Conservation (phyloP, 2,113 vertebrate species). For the Ciconia maguari region DNA sequence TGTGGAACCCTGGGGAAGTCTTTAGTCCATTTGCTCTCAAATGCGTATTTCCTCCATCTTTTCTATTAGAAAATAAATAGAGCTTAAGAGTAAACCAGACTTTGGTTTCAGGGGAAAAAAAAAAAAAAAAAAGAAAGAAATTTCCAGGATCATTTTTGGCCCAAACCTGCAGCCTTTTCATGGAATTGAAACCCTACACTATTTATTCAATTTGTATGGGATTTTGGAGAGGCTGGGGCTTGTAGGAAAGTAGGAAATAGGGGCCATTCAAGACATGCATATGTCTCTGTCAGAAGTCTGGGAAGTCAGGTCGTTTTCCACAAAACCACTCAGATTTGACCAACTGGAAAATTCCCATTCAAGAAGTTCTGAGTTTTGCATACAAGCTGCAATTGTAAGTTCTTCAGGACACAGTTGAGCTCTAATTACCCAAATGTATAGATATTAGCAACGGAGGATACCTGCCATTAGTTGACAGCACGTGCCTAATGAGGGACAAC, state of each 20-base stretch:
- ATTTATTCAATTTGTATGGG: not conserved
- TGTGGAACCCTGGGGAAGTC: not conserved
- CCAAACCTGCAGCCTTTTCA: not conserved
- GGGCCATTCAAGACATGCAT: not conserved
- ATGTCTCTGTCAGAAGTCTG: not conserved
- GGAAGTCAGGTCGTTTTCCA: not conserved
- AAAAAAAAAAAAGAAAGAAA: no score
- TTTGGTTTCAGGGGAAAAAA: not conserved
- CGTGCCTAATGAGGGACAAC: not conserved
- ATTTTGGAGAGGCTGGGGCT: not conserved
- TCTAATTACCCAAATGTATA: not conserved
- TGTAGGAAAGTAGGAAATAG: not conserved
- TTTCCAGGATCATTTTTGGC: not conserved
- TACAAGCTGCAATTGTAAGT: not conserved
- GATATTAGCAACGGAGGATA: no score
- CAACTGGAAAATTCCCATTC: not conserved
- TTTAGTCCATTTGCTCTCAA: not conserved
- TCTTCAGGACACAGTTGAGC: not conserved
- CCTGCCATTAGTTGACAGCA: accelerated
- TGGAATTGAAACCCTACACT: not conserved
- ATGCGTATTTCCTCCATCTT: not conserved
- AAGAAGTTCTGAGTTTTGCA: not conserved
- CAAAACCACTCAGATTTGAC: not conserved
- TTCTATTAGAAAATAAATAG: not conserved
- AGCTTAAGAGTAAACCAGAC: not conserved